Percentiles rank a stretch among this genome's conserved stretches.
phyloP scores from a whole-genome alignment of 1,140 invertebrate species.

The Ridgeia piscesae region DNA sequence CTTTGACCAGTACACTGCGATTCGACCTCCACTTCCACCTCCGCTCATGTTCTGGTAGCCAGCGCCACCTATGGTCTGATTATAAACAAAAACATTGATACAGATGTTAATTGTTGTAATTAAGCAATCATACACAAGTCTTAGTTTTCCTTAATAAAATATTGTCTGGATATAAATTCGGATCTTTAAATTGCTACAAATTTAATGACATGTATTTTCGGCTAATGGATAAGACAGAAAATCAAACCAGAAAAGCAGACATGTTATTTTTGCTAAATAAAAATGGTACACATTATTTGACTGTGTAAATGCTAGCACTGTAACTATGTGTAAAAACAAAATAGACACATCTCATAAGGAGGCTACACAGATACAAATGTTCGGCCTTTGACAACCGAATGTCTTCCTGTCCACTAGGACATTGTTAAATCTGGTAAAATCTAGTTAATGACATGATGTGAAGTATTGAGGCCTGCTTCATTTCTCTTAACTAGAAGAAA shows the following conservation, averaged over 20 bases:
- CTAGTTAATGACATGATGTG: background rate
- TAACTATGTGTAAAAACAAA: background rate
- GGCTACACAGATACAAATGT: background rate
- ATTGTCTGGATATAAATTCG: background rate
- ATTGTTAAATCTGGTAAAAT: background rate
- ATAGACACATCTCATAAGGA: background rate
- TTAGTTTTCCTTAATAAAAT: background rate
- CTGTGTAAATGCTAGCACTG: background rate
- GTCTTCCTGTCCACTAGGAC: background rate
- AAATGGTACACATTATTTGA: background rate
- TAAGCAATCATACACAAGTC: background rate
- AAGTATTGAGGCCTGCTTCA: no score
- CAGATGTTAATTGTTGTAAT: background rate
- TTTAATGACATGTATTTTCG: background rate
- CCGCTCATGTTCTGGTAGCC: conserved; percentile 22
- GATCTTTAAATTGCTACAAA: no score
- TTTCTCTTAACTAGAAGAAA: no score
- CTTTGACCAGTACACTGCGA: conserved; percentile 38
- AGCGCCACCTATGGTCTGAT: conserved; percentile 1
- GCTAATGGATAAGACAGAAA: no score
- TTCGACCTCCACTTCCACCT: conserved; percentile 40
- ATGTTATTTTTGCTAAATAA: background rate
- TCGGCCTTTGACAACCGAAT: background rate
- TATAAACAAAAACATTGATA: background rate
- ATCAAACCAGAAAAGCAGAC: no score